Percentiles rank a stretch among this genome's conserved stretches.
Conservation (phyloP, 2,113 vertebrate genomes). For the Syngnathus typhle region DNA sequence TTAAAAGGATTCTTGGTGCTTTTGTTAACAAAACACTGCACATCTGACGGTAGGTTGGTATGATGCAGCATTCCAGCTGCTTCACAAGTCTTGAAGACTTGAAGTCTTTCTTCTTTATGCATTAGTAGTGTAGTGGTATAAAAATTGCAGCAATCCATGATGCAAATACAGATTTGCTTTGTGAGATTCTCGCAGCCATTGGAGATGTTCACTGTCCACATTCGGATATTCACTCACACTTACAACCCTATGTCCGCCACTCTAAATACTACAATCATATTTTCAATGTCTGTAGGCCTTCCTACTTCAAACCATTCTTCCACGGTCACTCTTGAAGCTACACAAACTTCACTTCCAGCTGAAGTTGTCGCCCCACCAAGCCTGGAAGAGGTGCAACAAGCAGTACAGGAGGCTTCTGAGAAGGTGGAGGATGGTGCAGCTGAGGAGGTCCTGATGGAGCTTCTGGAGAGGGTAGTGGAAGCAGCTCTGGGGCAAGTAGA, state of each 20-base stretch:
- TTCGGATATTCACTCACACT: too few species aligned
- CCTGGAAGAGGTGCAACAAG: constrained; percentile 60
- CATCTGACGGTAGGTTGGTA: constrained; percentile 62
- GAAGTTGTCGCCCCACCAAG: constrained; percentile 49
- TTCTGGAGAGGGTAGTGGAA: constrained; percentile 57
- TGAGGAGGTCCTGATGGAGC: constrained; percentile 54
- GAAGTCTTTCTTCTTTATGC: neutral
- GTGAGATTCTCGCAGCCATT: neutral
- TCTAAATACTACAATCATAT: neutral
- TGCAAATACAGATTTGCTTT: neutral
- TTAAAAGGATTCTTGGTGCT: constrained; percentile 58
- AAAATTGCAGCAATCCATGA: neutral
- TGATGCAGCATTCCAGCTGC: neutral
- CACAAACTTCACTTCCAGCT: constrained; percentile 12
- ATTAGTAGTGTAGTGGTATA: neutral
- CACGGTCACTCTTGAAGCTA: constrained; percentile 30
- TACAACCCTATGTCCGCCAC: neutral
- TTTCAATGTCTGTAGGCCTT: constrained; percentile 29
- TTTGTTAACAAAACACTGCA: constrained; percentile 54
- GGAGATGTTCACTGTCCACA: neutral
- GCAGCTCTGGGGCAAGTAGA: constrained; percentile 40
- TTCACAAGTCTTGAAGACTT: neutral
- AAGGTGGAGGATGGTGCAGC: constrained; percentile 43
- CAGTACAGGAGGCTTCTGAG: constrained; percentile 57
- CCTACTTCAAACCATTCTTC: constrained; percentile 33